Percentiles rank a stretch among this genome's conserved stretches.
Evolutionary conservation across 2,113 vertebrate genomes (phyloP).

Genomic region (Cyanocitta stelleri): DNA sequence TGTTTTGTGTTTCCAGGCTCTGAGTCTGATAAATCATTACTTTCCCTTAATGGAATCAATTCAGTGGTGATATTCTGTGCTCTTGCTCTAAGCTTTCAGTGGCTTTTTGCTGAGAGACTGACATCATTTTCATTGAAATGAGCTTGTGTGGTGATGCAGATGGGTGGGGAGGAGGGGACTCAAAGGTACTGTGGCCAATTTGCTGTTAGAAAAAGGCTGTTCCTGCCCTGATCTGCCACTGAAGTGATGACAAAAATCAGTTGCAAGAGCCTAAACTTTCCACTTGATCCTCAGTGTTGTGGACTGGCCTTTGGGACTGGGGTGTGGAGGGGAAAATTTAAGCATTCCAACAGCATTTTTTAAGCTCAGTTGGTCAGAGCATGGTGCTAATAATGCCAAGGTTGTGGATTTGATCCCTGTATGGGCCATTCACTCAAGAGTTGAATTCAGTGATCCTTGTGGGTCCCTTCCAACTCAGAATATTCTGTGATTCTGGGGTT

Average conservation of each 20-base stretch:
- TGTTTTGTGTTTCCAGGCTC: constrained; percentile 37
- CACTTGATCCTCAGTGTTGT: neutral
- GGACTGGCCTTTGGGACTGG: neutral
- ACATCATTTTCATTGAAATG: constrained; percentile 2
- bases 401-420: neutral
- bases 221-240: neutral
- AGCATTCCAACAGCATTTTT: neutral
- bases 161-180: neutral
- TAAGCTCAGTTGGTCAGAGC: neutral
- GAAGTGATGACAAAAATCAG: neutral
- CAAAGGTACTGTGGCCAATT: neutral
- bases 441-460: neutral
- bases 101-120: constrained; percentile 20
- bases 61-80: neutral
- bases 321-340: neutral
- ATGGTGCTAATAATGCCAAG: neutral
- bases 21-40: constrained; percentile 10
- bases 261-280: neutral
- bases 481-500: neutral
- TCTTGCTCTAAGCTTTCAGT: constrained; percentile 29
- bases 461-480: neutral
- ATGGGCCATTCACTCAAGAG: neutral
- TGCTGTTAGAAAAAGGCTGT: neutral
- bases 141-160: neutral
- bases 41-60: constrained; percentile 53